phyloP scores from a whole-genome alignment of 2,888 invertebrate genomes.

The Eupithecia insigniata region DNA sequence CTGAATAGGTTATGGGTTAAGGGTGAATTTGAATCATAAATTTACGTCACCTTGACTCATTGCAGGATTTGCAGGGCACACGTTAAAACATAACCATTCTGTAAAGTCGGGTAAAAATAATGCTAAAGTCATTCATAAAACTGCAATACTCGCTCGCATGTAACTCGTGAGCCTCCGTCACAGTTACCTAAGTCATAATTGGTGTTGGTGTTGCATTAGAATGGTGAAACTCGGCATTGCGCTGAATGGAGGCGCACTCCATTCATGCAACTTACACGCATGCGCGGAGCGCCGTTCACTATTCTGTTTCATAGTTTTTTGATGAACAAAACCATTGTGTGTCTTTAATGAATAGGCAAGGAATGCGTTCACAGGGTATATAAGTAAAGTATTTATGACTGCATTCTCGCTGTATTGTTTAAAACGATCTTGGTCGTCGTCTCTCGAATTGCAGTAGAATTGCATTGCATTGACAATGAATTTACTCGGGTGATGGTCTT shows the following conservation, averaged over 20 bases:
- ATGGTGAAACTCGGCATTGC: constrained; percentile 54
- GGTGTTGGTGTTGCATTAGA: constrained; percentile 54
- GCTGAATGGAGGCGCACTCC: constrained; percentile 68
- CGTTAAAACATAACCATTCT: constrained; percentile 42
- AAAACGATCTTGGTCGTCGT: background rate
- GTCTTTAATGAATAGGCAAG: constrained; percentile 43
- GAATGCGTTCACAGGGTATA: constrained; percentile 33
- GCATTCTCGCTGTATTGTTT: background rate
- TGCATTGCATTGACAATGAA: background rate
- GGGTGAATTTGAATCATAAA: constrained; percentile 10
- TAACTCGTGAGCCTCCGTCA: constrained; percentile 35
- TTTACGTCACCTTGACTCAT: constrained; percentile 51
- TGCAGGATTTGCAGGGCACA: constrained; percentile 50
- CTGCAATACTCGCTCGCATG: constrained; percentile 47
- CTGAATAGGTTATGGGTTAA: background rate
- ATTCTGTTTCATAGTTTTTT: constrained; percentile 53
- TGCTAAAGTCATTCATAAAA: constrained; percentile 72
- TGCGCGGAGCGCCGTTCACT: constrained; percentile 60
- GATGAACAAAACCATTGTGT: constrained; percentile 49
- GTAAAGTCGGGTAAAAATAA: constrained; percentile 45
- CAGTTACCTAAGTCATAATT: constrained; percentile 61
- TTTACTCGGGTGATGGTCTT: too few species aligned
- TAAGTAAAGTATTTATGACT: background rate
- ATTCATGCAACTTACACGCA: constrained; percentile 69
- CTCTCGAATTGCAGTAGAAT: background rate